A percentile compares a stretch with the other conserved stretches of the same genome.
phyloP scores from a whole-genome alignment of 2,113 vertebrate species.

The Macaca fascicularis region T2T-MFA8v1.1 NC_088378.1:171345001-171345500 shows the following conservation, averaged over 20 bases:
- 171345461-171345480: conserved; percentile 70
- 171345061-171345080: background rate
- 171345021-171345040: background rate
- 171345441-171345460: conserved; percentile 33
- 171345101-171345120: background rate
- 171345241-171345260: background rate
- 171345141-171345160: background rate
- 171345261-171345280: background rate
- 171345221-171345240: background rate
- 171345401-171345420: conserved; percentile 54
- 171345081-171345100: background rate
- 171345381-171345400: background rate
- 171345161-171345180: background rate
- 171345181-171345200: background rate
- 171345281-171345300: background rate
- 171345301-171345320: background rate
- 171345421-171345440: conserved; percentile 14
- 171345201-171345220: background rate
- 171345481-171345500: conserved; percentile 64
- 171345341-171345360: background rate
- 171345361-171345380: conserved; percentile 31
- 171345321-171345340: background rate
- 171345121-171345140: background rate
- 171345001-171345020: background rate
- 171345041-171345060: background rate